phyloP scores from a whole-genome alignment of 2,888 invertebrate genomes.

The Pollenia amentaria region DNA sequence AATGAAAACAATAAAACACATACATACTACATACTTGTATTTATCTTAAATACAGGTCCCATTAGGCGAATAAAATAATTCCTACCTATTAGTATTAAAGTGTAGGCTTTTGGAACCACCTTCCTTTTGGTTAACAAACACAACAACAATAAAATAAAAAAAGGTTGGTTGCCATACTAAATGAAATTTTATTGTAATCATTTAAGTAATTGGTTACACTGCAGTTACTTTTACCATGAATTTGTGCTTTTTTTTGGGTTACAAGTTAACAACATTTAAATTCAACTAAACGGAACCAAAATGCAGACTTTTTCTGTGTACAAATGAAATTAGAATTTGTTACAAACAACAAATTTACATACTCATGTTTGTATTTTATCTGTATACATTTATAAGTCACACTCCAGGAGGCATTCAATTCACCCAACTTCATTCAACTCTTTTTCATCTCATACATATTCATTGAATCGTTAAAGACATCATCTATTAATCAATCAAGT shows the following conservation, averaged over 20 bases:
- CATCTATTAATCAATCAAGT: slow-evolving; percentile 74
- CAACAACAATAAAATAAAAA: slow-evolving; percentile 45
- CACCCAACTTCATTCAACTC: slow-evolving; percentile 41
- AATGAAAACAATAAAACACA: too few relatives aligned
- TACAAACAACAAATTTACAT: slow-evolving; percentile 1
- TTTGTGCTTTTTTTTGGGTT: slow-evolving; percentile 36
- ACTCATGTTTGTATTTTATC: background rate
- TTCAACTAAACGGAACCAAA: slow-evolving; percentile 63
- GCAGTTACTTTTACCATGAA: slow-evolving; percentile 69
- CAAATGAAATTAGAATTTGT: slow-evolving; percentile 67
- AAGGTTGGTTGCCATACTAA: slow-evolving; percentile 62
- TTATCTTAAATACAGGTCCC: slow-evolving; percentile 31
- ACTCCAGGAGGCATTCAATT: slow-evolving; percentile 66
- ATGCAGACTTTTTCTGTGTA: slow-evolving; percentile 31
- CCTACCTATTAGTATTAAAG: slow-evolving; percentile 63
- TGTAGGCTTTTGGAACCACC: slow-evolving; percentile 69
- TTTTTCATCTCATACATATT: slow-evolving; percentile 65
- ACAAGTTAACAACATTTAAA: slow-evolving; percentile 33
- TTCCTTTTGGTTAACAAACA: slow-evolving; percentile 49
- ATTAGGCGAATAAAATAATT: slow-evolving; percentile 37
- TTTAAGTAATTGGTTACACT: slow-evolving; percentile 74
- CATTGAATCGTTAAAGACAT: slow-evolving; percentile 71
- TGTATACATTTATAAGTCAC: slow-evolving; percentile 66
- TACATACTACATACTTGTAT: background rate
- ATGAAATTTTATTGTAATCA: slow-evolving; percentile 53